Evolutionary conservation across 2,113 vertebrate species (phyloP).

Genomic region (Pachycephala philippinensis): DNA sequence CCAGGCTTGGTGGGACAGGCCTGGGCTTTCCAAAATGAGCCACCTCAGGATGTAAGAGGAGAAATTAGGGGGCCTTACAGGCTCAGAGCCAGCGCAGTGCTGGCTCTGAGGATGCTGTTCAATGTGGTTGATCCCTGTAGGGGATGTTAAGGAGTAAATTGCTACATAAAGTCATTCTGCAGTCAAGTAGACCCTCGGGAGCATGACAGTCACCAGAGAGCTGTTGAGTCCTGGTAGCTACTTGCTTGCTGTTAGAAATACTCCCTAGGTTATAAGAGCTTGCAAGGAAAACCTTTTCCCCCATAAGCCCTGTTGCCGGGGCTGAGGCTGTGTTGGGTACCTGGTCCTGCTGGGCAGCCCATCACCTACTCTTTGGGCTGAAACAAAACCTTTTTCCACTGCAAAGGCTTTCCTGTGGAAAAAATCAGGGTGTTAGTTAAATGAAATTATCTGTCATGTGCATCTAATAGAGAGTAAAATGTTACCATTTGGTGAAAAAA

Average conservation of each 20-base stretch:
- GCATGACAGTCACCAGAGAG: background rate
- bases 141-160: constrained; percentile 10
- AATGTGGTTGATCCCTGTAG: background rate
- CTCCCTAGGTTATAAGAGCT: background rate
- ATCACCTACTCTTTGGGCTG: background rate
- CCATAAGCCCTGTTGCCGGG: background rate
- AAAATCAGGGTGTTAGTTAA: background rate
- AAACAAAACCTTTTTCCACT: background rate
- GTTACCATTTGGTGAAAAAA: background rate
- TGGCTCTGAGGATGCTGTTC: background rate
- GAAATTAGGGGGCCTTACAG: constrained; percentile 21
- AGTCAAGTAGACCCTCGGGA: background rate
- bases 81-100: constrained; percentile 24
- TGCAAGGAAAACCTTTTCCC: background rate
- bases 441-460: background rate
- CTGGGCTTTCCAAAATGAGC: constrained; percentile 19
- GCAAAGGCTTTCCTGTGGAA: background rate
- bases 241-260: constrained; percentile 6
- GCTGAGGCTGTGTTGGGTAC: background rate
- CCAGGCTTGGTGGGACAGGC: background rate
- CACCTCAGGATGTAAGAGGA: background rate
- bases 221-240: constrained; percentile 6
- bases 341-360: background rate
- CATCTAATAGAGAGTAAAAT: background rate
- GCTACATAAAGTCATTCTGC: background rate